These are phyloP conservation scores for Aselliscus stoliczkanus DNA, from an alignment of 2,797 vertebrate species.

Conservation along the genomic window DNA sequence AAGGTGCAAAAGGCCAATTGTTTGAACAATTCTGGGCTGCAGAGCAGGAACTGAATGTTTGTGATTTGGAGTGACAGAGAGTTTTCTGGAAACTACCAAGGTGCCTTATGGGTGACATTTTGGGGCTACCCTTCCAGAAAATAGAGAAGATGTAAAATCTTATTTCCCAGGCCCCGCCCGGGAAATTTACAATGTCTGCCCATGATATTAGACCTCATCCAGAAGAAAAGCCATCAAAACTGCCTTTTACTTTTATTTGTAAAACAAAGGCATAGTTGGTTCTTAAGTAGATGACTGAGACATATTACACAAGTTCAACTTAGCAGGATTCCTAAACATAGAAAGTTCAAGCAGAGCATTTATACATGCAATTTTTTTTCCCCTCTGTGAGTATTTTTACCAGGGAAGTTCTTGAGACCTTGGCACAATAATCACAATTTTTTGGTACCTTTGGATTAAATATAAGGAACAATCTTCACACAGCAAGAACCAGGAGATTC, in stretches of 20 bases:
- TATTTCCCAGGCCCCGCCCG: not conserved
- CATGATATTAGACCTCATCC: not conserved
- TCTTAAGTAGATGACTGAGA: not conserved
- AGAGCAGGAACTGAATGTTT: not conserved
- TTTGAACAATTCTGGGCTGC: not conserved
- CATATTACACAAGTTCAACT: not conserved
- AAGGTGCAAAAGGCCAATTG: not conserved
- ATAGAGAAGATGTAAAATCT: not conserved
- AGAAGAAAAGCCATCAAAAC: not conserved
- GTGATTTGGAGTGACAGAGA: not conserved
- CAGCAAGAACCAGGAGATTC: not conserved
- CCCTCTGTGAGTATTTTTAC: not conserved
- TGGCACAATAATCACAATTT: not conserved
- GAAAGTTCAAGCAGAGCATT: not conserved
- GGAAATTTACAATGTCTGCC: not conserved
- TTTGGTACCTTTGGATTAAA: not conserved
- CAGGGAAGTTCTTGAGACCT: not conserved
- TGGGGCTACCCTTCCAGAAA: not conserved
- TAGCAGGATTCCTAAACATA: not conserved
- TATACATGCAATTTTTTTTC: not conserved
- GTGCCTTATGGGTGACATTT: not conserved
- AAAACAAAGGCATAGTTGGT: not conserved
- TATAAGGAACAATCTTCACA: not conserved
- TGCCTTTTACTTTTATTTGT: not conserved
- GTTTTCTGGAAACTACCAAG: not conserved